These are phyloP conservation scores for Phaethornis superciliosus DNA, from an alignment of 2,113 vertebrate genomes.

Conservation along the genomic window DNA sequence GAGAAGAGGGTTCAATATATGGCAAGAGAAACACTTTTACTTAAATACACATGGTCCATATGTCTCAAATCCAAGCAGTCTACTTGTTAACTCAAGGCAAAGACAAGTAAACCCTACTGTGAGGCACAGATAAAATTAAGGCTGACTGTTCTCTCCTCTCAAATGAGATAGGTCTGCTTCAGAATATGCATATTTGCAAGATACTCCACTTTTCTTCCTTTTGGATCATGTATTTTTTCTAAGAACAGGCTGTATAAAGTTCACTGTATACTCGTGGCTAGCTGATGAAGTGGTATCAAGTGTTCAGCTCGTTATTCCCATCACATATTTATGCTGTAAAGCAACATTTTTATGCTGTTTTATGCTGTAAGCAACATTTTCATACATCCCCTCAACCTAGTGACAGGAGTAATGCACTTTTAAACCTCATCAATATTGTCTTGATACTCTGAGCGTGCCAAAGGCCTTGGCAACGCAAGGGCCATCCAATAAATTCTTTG, in stretches of 20 bases:
- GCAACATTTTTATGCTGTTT: background rate
- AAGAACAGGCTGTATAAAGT: background rate
- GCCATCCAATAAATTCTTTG: background rate
- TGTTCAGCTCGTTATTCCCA: background rate
- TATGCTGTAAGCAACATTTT: background rate
- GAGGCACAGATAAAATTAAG: background rate
- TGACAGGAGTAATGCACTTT: background rate
- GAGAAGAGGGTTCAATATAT: background rate
- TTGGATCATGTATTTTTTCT: background rate
- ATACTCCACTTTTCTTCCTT: background rate
- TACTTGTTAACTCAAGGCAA: background rate
- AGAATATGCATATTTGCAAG: background rate
- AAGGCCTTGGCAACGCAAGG: background rate
- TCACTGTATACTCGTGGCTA: background rate
- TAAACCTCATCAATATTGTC: background rate
- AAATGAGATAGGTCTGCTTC: background rate
- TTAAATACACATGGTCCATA: background rate
- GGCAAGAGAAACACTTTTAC: background rate
- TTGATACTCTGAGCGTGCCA: background rate
- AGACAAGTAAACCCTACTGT: background rate
- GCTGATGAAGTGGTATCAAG: background rate
- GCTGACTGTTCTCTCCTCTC: background rate
- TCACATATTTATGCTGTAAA: background rate
- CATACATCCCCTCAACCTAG: background rate
- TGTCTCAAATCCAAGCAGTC: background rate